These are phyloP conservation scores for Phytoseiulus persimilis DNA, from an alignment of 2,888 invertebrate species.

Conservation along the genomic window DNA sequence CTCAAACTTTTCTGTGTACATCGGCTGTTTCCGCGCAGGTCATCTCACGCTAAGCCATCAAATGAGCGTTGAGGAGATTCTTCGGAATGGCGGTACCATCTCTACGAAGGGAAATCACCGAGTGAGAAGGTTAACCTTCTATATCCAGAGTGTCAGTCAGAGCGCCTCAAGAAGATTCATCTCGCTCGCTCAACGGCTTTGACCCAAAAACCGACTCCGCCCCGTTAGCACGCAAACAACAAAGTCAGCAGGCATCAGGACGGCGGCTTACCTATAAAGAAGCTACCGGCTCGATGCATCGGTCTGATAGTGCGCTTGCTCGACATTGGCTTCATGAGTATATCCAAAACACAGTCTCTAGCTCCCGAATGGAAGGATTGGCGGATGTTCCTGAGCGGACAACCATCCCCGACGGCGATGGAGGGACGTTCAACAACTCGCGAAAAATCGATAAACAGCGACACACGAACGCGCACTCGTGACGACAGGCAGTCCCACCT, in stretches of 20 bases:
- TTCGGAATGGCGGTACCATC: not conserved
- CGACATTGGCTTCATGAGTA: not conserved
- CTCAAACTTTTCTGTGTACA: too few relatives aligned
- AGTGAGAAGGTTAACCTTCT: not conserved
- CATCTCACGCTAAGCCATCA: too few relatives aligned
- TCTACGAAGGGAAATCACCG: not conserved
- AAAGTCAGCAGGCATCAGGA: not conserved
- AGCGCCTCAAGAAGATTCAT: not conserved
- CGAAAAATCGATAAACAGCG: not conserved
- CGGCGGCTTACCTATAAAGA: not conserved
- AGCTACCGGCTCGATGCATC: not conserved
- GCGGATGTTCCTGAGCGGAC: not conserved
- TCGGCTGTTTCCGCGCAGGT: too few relatives aligned
- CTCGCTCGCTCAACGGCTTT: not conserved
- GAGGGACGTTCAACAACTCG: not conserved
- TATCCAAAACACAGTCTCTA: not conserved
- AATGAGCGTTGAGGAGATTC: not conserved
- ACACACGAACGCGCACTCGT: not conserved
- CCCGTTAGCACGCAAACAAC: not conserved
- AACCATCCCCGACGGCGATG: not conserved
- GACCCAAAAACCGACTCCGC: not conserved
- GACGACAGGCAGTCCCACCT: too few relatives aligned
- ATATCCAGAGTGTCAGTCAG: not conserved
- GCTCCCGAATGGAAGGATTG: not conserved
- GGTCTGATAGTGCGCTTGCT: not conserved